phyloP scores from a whole-genome alignment of 2,888 invertebrate genomes.

The Eupithecia subumbrata region DNA sequence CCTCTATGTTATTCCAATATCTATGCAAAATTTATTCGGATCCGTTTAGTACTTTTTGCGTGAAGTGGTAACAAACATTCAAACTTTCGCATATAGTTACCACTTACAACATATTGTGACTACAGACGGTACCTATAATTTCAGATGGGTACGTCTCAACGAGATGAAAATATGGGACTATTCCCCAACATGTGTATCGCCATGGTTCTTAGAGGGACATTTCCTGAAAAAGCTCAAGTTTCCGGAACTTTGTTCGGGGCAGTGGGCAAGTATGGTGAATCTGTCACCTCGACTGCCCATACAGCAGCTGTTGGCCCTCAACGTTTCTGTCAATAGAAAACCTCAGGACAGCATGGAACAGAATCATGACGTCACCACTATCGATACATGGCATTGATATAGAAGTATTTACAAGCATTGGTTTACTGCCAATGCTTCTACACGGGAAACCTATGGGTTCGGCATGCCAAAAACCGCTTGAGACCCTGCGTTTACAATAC shows the following conservation, averaged over 20 bases:
- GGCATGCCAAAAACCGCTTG: too few relatives aligned
- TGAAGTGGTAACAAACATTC: neutral
- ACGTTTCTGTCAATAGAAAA: constrained; percentile 79
- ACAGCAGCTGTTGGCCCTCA: constrained; percentile 77
- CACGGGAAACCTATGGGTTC: too few relatives aligned
- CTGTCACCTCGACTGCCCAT: constrained; percentile 87
- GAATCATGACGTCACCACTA: constrained; percentile 71
- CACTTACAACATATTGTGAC: neutral
- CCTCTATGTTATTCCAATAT: neutral
- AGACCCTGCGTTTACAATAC: too few relatives aligned
- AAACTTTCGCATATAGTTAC: neutral
- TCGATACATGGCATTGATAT: constrained; percentile 67
- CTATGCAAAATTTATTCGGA: neutral
- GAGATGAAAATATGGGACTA: constrained; percentile 88
- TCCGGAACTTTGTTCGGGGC: constrained; percentile 89
- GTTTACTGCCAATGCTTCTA: too few relatives aligned
- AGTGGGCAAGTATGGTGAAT: constrained; percentile 91
- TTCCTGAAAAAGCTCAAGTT: constrained; percentile 87
- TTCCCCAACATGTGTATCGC: constrained; percentile 88
- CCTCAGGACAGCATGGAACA: constrained; percentile 79
- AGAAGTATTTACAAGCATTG: too few relatives aligned
- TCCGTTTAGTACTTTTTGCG: too few relatives aligned
- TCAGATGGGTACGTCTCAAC: constrained; percentile 87
- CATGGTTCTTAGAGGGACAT: constrained; percentile 88
- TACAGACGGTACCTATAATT: constrained; percentile 41